Conservation (phyloP, 2,888 invertebrate genomes). For the Desoria tigrina region DNA sequence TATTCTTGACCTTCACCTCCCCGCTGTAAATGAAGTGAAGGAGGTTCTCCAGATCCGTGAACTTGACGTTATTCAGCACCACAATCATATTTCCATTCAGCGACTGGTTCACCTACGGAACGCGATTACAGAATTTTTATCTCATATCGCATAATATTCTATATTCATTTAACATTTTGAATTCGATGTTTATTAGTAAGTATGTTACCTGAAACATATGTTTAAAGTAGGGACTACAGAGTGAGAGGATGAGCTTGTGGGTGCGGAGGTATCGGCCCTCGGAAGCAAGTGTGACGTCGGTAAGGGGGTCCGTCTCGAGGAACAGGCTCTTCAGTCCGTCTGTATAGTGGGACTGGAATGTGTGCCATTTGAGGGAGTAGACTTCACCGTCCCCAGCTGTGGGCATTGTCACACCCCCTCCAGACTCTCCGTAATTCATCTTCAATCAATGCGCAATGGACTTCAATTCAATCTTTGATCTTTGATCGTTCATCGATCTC, state of each 20-base stretch:
- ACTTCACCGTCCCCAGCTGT: slow-evolving; percentile 13
- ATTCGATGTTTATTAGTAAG: too few relatives aligned
- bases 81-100: slow-evolving; percentile 34
- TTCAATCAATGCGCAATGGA: neutral
- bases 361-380: slow-evolving; percentile 50
- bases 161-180: neutral
- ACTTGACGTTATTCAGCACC: slow-evolving; percentile 41
- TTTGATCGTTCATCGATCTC: too few relatives aligned
- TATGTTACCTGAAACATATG: slow-evolving; percentile 49
- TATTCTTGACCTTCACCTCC: slow-evolving; percentile 44
- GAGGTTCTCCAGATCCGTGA: slow-evolving; percentile 46
- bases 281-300: slow-evolving; percentile 45
- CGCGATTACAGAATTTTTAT: neutral
- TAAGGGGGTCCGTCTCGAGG: slow-evolving; percentile 28
- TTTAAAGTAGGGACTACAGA: slow-evolving; percentile 51
- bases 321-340: slow-evolving; percentile 30
- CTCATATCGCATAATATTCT: too few relatives aligned
- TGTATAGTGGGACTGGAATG: slow-evolving; percentile 37
- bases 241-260: slow-evolving; percentile 40
- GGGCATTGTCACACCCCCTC: neutral
- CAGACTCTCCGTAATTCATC: neutral
- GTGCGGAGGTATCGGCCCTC: slow-evolving; percentile 47
- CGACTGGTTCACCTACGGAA: slow-evolving; percentile 24
- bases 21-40: slow-evolving; percentile 49
- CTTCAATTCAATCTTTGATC: too few relatives aligned